phyloP scores from a whole-genome alignment of 2,113 vertebrate genomes.

The Cyphomyrus plagiostoma region DNA sequence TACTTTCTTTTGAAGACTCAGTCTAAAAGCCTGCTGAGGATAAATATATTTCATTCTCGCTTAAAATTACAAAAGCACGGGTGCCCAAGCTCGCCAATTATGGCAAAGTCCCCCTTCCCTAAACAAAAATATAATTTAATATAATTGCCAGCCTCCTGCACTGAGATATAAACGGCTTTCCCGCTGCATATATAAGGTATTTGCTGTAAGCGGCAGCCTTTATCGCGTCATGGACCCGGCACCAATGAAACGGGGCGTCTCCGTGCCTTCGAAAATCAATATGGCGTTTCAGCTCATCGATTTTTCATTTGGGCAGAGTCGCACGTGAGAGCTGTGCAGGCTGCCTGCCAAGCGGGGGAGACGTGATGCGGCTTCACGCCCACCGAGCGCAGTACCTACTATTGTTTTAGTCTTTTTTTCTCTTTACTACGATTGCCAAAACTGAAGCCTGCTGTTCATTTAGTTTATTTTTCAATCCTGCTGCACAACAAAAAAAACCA shows the following conservation, averaged over 20 bases:
- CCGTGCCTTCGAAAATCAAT: constrained; percentile 19
- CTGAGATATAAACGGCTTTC: constrained; percentile 14
- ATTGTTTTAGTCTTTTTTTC: neutral
- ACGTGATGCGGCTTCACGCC: neutral
- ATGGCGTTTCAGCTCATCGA: neutral
- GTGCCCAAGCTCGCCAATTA: neutral
- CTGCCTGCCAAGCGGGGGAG: neutral
- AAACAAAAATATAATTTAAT: constrained; percentile 17
- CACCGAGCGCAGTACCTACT: neutral
- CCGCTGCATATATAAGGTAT: constrained; percentile 14
- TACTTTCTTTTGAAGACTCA: neutral
- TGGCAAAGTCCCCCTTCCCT: neutral
- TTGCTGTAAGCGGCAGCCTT: neutral
- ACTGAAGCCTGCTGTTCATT: neutral
- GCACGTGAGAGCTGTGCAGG: neutral
- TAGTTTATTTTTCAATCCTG: neutral
- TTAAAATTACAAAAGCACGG: neutral
- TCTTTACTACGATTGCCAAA: neutral
- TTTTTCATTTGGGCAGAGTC: neutral
- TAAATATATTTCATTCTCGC: neutral
- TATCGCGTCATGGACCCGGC: neutral
- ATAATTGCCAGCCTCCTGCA: constrained; percentile 4
- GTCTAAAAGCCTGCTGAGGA: neutral
- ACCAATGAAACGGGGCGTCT: neutral
- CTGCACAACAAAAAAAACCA: neutral